Evolutionary conservation across 2,113 vertebrate species (phyloP), one percentile per base, ranked within the genome.

Genomic region (Sialia sialis): DNA sequence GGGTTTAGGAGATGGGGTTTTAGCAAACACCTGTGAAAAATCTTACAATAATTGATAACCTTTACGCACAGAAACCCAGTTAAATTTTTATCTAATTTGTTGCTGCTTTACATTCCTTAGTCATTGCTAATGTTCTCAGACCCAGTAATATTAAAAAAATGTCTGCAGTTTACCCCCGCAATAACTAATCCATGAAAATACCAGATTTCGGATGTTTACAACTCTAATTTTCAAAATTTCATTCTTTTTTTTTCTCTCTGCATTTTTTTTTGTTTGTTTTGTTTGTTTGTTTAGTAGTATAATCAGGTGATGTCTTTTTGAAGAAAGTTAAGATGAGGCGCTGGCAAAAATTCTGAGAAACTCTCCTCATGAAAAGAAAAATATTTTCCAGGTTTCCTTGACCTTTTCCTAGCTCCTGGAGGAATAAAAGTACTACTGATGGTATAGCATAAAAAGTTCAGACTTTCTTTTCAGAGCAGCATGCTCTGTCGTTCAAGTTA

Each of bases 91-190:
- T 4, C 1, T 64, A 29, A 34, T 13, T 70, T 70, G 6, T 48
- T 39, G 39, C 16, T 88, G 11, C 72, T 83, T 92, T 27, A 55
- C 13, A 73, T 59, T 79, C 21, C 27, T 64, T 41, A 76, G 26
- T 52, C 3, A 2, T 9, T 6, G 70, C 11, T 49, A 32, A 52
- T 41, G 3, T 87, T 62, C 19, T 41, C 23, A 25, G 6, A 72
- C 5, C 79, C 62, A 72, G 17, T 4, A 36, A 6, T 3, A 58
- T 19, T 72, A 88, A 66, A 9, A 1, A 5, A 68, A 23, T 17
- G 3, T 36, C 36, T 1, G 0, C 23, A 8, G 27, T 58, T 67
- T 63, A 59, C 26, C 0, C 12, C 4, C 8, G n/a, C n/a, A 1
- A 4, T 9, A 63, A 11, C 13, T n/a, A 84, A 87, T 15, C 8